A percentile compares a stretch with the other conserved stretches of the same genome.
Conservation (phyloP, 2,113 vertebrate species). For the Nothoprocta pentlandii region DNA sequence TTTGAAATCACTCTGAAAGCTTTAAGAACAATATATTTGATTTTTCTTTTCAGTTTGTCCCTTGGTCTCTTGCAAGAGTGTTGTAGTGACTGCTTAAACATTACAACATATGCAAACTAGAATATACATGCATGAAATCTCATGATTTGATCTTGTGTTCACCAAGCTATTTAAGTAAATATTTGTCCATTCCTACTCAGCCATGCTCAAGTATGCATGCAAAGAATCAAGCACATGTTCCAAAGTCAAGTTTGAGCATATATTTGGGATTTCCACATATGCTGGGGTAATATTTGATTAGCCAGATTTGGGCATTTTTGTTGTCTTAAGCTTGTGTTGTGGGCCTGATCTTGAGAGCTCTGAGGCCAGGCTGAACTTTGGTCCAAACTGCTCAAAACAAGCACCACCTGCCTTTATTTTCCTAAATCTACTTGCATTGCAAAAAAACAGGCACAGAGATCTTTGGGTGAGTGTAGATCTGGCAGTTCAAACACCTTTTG, state of each 20-base stretch:
- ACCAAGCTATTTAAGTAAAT: neutral
- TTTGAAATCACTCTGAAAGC: constrained; percentile 5
- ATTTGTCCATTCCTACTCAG: neutral
- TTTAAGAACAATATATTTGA: neutral
- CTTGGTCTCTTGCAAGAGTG: neutral
- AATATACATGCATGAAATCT: neutral
- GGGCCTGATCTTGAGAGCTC: neutral
- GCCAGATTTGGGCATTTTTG: neutral
- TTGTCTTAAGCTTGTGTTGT: neutral
- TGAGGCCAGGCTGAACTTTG: neutral
- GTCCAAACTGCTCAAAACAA: neutral
- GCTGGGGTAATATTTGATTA: neutral
- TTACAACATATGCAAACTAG: neutral
- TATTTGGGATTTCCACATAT: neutral
- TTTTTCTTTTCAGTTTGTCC: neutral
- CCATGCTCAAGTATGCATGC: neutral
- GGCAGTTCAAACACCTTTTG: neutral
- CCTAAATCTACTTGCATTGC: neutral
- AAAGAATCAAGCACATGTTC: neutral
- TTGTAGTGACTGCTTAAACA: neutral
- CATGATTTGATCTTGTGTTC: neutral
- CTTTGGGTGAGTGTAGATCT: neutral
- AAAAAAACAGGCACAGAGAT: neutral
- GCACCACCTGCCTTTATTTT: neutral
- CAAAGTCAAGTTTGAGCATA: neutral